Percentiles rank a stretch among this genome's conserved stretches.
These are phyloP conservation scores for Ophraella communa DNA, from an alignment of 2,888 invertebrate genomes.

Conservation along the genomic window DNA sequence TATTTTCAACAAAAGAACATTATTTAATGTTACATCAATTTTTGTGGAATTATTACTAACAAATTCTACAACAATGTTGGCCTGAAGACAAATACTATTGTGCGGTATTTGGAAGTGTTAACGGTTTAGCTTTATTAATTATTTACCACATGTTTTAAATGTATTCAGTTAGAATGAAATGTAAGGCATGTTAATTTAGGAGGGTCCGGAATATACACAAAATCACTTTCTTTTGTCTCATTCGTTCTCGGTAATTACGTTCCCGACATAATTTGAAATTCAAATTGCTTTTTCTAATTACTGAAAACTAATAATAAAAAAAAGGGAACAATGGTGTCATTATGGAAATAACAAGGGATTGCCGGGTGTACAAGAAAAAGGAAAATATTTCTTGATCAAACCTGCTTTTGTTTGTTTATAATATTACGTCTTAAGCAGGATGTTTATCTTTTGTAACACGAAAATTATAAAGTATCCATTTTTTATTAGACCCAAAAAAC, in stretches of 20 bases:
- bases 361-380: constrained; percentile 4
- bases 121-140: background rate
- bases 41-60: background rate
- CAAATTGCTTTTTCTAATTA: constrained; percentile 27
- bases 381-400: constrained; percentile 16
- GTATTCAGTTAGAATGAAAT: constrained; percentile 4
- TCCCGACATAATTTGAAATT: constrained; percentile 22
- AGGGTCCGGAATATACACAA: constrained; percentile 13
- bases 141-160: constrained; percentile 4
- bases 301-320: constrained; percentile 24
- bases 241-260: constrained; percentile 3
- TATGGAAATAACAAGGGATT: constrained; percentile 23
- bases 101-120: background rate
- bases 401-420: constrained; percentile 17
- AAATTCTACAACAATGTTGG: background rate
- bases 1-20: too few relatives aligned
- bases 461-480: too few relatives aligned
- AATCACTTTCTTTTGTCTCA: constrained; percentile 20
- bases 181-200: constrained; percentile 17
- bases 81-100: background rate
- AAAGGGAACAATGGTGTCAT: constrained; percentile 23
- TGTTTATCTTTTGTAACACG: too few relatives aligned
- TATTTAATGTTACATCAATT: background rate
- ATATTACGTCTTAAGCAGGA: background rate
- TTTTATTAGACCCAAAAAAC: too few relatives aligned